Percentiles rank a stretch among this genome's conserved stretches.
These are phyloP conservation scores for Poecilia wingei DNA, from an alignment of 2,797 vertebrate species.

Conservation along the genomic window DNA sequence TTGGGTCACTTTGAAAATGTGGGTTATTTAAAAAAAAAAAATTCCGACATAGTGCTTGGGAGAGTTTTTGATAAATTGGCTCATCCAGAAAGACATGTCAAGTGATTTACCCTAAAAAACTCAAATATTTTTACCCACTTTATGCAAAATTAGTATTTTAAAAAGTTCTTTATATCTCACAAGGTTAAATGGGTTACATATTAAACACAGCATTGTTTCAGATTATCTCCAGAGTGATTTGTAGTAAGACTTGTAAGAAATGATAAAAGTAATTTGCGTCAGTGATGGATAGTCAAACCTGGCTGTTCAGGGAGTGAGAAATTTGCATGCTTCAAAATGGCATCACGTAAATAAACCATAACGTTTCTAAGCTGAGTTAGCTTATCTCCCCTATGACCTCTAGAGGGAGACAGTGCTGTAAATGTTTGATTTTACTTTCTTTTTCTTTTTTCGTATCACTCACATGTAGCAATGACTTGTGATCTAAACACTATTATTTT, in stretches of 20 bases:
- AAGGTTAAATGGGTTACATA: background rate
- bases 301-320: background rate
- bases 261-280: background rate
- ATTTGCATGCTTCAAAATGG: background rate
- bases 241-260: background rate
- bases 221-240: background rate
- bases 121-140: background rate
- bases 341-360: background rate
- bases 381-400: conserved; percentile 9
- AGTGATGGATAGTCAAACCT: background rate
- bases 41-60: background rate
- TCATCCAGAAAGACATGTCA: background rate
- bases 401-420: conserved; percentile 19
- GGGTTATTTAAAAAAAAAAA: background rate
- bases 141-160: background rate
- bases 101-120: background rate
- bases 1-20: background rate
- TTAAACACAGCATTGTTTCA: background rate
- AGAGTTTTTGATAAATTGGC: background rate
- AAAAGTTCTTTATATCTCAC: background rate
- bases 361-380: background rate
- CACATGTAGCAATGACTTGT: background rate
- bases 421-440: background rate
- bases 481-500: background rate
- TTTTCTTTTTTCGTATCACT: background rate